Conservation (phyloP, 64 coral and sea anemone genomes). For the Montipora cactus region DNA sequence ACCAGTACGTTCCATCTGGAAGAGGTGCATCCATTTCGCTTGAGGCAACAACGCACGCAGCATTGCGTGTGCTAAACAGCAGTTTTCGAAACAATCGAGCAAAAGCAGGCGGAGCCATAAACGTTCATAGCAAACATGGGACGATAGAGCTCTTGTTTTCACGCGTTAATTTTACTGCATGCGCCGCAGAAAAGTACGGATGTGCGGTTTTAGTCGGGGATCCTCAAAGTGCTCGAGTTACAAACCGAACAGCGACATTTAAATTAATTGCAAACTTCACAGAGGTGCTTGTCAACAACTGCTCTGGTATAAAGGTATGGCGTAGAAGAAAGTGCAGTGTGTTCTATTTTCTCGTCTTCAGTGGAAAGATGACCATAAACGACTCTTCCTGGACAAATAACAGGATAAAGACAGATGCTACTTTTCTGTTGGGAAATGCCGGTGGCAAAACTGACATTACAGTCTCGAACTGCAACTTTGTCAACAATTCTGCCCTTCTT, state of each 20-base stretch:
- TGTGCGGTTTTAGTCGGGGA: background rate
- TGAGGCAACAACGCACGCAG: too few relatives aligned
- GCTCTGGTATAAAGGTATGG: background rate
- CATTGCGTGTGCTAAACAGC: too few relatives aligned
- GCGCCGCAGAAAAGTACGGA: too few relatives aligned
- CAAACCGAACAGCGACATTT: background rate
- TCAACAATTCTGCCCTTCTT: background rate
- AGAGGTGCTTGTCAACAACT: background rate
- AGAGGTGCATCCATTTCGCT: too few relatives aligned
- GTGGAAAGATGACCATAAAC: background rate
- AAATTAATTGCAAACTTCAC: background rate
- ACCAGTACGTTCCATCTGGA: too few relatives aligned
- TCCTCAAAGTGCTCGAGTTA: background rate
- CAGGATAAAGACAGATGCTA: background rate
- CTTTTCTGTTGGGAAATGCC: background rate
- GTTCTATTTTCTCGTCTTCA: background rate
- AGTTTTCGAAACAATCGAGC: too few relatives aligned
- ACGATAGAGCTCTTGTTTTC: too few relatives aligned
- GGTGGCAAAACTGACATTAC: background rate
- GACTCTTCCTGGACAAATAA: slow-evolving; percentile 1
- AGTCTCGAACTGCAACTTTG: background rate
- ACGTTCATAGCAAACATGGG: too few relatives aligned
- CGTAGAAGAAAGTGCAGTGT: background rate
- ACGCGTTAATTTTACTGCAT: too few relatives aligned
- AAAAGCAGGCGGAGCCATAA: too few relatives aligned